Percentiles rank a stretch among this genome's conserved stretches.
These are phyloP conservation scores for Onychostruthus taczanowskii DNA, from an alignment of 2,113 vertebrate genomes.

Conservation along the genomic window DNA sequence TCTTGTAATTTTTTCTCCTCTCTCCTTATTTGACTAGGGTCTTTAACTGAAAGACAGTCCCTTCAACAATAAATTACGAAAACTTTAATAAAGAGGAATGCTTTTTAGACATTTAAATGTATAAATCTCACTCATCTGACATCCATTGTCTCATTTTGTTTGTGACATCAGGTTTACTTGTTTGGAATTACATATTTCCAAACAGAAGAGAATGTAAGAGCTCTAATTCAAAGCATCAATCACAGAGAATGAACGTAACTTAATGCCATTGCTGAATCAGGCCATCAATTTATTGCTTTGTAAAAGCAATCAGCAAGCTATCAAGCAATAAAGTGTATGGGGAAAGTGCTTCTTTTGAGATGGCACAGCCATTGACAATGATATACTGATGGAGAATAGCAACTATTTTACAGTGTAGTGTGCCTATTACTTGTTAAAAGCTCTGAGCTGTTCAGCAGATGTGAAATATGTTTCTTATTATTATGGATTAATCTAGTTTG, in stretches of 20 bases:
- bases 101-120: constrained; percentile 46
- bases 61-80: constrained; percentile 55
- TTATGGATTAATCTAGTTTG: constrained; percentile 71
- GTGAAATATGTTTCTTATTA: constrained; percentile 79
- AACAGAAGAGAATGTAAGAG: constrained; percentile 30
- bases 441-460: constrained; percentile 67
- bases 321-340: constrained; percentile 80
- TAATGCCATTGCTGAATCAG: constrained; percentile 77
- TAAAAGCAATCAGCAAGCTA: constrained; percentile 83
- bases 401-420: constrained; percentile 45
- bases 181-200: constrained; percentile 68
- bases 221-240: constrained; percentile 78
- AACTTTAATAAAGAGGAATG: constrained; percentile 52
- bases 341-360: constrained; percentile 78
- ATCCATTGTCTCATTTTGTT: constrained; percentile 19
- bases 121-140: constrained; percentile 36
- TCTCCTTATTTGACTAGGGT: background rate
- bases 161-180: constrained; percentile 45
- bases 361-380: constrained; percentile 69
- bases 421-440: constrained; percentile 76
- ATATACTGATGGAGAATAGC: constrained; percentile 64
- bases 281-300: constrained; percentile 80
- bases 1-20: background rate
- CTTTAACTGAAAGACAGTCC: constrained; percentile 25
- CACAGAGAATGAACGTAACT: constrained; percentile 77